Base-by-base conservation (phyloP, 2,888 invertebrate species). In the Diachrysia chrysitis region DNA sequence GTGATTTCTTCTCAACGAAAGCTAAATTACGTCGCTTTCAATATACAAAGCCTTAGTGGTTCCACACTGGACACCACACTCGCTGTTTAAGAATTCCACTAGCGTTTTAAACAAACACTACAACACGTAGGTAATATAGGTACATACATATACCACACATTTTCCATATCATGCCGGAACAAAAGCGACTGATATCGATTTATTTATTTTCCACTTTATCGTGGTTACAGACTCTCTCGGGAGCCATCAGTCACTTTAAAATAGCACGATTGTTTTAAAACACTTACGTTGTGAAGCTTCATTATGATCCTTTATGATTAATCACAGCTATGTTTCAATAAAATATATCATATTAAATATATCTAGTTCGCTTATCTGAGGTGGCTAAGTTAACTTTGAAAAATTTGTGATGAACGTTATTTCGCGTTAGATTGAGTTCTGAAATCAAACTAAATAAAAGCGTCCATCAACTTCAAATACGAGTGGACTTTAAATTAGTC, bases 191-290 rank as follows among this genome's bases (percentile, higher is more conserved):
- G 63, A 76, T 79, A 83, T 79, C 75, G 82, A 85, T 85, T 83
- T 83, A 81, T 84, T 82, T 81, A 69, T 78, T 79, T 71, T 69
- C 63, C 69, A 79, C 77, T 77, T 75, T 83, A 85, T 82, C 79
- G 78, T 78, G 74, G 82, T 83, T 81, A 81, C 84, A 76, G 73
- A 69, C 60, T 72, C 84, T 71, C 82, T 58, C 66, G 82, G 84
- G 84, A 58, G 68, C 81, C 74, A 85, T 87, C 82, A 73, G 77
- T 86, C 84, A 88, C 82, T 85, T 82, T 85, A 83, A 86, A 83
- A 71, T 60, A 69, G 57, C 63, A 54, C 72, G 66, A 83, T 79
- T 78, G 81, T 82, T 80, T 83, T 71, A 76, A 81, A 79, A 75
- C 59, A 73, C 71, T 66, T 69, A 63, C 66, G 66, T 64, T 73